Base-by-base conservation (phyloP, 1,140 invertebrate species). In the Cyclargus thomasi region DNA sequence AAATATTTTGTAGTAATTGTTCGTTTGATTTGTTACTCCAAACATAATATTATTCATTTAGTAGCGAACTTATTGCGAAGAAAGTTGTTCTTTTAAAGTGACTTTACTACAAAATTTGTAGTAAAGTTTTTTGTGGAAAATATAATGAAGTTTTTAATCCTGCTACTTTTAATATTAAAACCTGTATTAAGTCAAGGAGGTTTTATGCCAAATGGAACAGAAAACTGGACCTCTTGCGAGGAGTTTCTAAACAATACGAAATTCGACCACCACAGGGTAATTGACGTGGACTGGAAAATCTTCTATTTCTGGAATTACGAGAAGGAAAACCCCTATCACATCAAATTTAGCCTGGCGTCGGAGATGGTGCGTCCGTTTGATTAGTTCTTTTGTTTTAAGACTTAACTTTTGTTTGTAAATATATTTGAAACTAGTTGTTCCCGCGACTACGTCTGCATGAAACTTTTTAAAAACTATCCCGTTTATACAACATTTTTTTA, bases 281-380 rank as follows among this genome's bases (percentile, higher is more conserved):
- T 83, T 0, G 77, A 79, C 64, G 64, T 81, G 0, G 82, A 86
- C 53, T 86, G 83, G 84, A 78, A 75, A 59, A 82, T 80, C 63
- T 86, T 85, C 57, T 85, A 79, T 55, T 81, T 78, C 14, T 86
- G 80, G 78, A 76, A 70, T 63, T 67, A 23, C 4, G 23, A 68
- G 0, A 65, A 67, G 7, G 77, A 80, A 35, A 64, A 69, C 0
- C 67, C 71, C 0, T 81, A 79, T 64, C 69, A 73, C 29, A 67
- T 81, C 2, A 78, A 71, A 68, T 85, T 85, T 62, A 76, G 73
- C 10, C 35, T 74, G 1, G 74, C 81, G 0, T 64, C 68, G 20
- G 18, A 67, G 29, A 36, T 67, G 55, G 81, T 80, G 70, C 65
- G 77, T 80, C 68, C 16, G 22, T 57, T 63, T 29, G 29, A 36